Evolutionary conservation across 2,888 invertebrate species (phyloP), one percentile per base, ranked within the genome.

Genomic region (Drosophila recens): DNA sequence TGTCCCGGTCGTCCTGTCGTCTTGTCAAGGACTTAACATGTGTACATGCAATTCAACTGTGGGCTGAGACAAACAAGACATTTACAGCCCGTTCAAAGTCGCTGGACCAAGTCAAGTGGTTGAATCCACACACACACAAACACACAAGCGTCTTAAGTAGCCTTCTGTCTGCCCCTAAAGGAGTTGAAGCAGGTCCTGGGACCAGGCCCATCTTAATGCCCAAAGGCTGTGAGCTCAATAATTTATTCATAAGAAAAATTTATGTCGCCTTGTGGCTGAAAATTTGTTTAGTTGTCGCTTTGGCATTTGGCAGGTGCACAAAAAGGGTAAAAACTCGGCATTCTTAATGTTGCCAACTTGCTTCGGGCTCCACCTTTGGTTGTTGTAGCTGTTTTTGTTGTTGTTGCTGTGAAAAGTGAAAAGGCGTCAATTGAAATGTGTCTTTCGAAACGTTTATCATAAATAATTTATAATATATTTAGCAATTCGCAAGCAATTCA

Each of bases 171-270:
- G 27, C 5, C 20, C 34, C n/a, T 11, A 23, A 45, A 27, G 34
- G 9, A 33, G 43, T 3, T 11, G 20, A 11, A 42, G 40, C 40
- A 34, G 51, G n/a, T 34, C 40, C 30, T 48, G 46, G 48, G 30
- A 20, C 59, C 15, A 20, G 36, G 1, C n/a, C 30, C 38, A 40
- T 20, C 45, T 42, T 58, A 77, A 61, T 65, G 63, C 74, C 70
- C 74, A 48, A 27, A 49, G 71, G 79, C 64, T 61, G 61, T 54
- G 58, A 52, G 57, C 63, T 72, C 71, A 75, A 88, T 88, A 88
- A 88, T 88, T 87, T 88, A 87, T 87, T 87, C 86, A 87, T 88
- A 83, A 82, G 79, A 75, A 78, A 74, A 86, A 82, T 86, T 88
- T 86, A 82, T 86, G 75, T 77, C 82, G 79, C 80, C 74, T 75